Evolutionary conservation across 2,797 vertebrate species (phyloP), one percentile per base, ranked within the genome.

Genomic region (Acanthis flammea): DNA sequence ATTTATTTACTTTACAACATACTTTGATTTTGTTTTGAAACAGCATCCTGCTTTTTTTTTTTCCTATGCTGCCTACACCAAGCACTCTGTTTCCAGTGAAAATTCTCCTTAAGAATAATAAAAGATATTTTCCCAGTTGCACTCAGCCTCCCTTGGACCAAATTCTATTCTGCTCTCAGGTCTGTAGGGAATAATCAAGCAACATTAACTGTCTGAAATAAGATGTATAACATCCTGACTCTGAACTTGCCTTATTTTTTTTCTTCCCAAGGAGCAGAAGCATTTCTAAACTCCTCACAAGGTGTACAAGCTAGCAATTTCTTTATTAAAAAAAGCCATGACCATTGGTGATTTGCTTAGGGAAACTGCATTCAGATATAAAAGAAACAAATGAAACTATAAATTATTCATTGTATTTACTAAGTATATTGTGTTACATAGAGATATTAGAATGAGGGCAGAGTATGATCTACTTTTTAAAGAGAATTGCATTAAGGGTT

Each of bases 321-420:
- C 60, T 92, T 83, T 91, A 87, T 90, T 88, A 63, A 90, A 76
- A 71, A 67, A 81, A 68, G 3, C 30, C 14, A 23, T 18, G 19
- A 51, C 27, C 35, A 17, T 16, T 82, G 66, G 19, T 51, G 65
- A 89, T 85, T 83, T 81, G 58, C 55, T 76, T 45, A 66, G 78
- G 47, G 68, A 92, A 74, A 68, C 30, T 44, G 11, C 0, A 0
- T 80, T 87, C 47, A 61, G 35, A 68, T 71, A 75, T 48, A 83
- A 92, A 82, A 83, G 54, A 85, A 77, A 25, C 18, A 89, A 91
- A 91, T 42, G 35, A 45, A 92, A 24, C 39, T 47, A 61, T 82
- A 90, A 67, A 94, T 89, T 77, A 90, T 83, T 88, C 95, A 9
- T 42, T 60, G 19, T 50, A 57, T 83, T 91, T 94, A 37, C 50